These are phyloP conservation scores for Argynnis bischoffii DNA, from an alignment of 2,888 invertebrate genomes.

Conservation along the genomic window DNA sequence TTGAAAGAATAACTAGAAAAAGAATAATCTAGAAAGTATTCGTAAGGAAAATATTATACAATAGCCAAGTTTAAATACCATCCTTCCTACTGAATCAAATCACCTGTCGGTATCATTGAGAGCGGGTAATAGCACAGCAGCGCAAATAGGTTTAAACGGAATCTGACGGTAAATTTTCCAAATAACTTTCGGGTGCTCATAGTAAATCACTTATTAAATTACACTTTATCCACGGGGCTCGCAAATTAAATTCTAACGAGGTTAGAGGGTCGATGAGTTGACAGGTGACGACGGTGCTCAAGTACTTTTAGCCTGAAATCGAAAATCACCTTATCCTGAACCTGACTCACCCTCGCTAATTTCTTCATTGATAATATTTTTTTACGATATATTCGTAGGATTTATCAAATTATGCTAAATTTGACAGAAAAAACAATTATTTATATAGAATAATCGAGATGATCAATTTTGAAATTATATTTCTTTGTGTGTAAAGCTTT, in stretches of 20 bases:
- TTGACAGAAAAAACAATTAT: neutral
- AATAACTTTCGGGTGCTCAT: slow-evolving; percentile 34
- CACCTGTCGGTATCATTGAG: neutral
- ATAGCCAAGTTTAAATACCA: no score
- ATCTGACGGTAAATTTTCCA: slow-evolving; percentile 15
- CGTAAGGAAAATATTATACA: no score
- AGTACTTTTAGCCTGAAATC: slow-evolving; percentile 40
- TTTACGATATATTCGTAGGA: neutral
- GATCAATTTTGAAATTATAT: no score
- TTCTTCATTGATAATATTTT: slow-evolving; percentile 20
- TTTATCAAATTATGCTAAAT: slow-evolving; percentile 5
- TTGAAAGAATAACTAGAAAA: no score
- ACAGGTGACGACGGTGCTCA: slow-evolving; percentile 69
- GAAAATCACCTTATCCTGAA: slow-evolving; percentile 32
- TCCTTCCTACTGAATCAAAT: neutral
- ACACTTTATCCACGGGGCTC: slow-evolving; percentile 52
- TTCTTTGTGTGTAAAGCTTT: no score
- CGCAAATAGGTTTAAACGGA: slow-evolving; percentile 9
- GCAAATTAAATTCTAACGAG: slow-evolving; percentile 69
- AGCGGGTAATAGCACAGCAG: neutral
- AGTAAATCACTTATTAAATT: slow-evolving; percentile 53
- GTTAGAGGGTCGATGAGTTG: slow-evolving; percentile 51
- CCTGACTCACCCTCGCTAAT: slow-evolving; percentile 25
- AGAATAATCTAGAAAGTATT: no score
- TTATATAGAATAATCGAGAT: no score